Conservation (phyloP, 2,113 vertebrate genomes). For the Lepidothrix coronata region DNA sequence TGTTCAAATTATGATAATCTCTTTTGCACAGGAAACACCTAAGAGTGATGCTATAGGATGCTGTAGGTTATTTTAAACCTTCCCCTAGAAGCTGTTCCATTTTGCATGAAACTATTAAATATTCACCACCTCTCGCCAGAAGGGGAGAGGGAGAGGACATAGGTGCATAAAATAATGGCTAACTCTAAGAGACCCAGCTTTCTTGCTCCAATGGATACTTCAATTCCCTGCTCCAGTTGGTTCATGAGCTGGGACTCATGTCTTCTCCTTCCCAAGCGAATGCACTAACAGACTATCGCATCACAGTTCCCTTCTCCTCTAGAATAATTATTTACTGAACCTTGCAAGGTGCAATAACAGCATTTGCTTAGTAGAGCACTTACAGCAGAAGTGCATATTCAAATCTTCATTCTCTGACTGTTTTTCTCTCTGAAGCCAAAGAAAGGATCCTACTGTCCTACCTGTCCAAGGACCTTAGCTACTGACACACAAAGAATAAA, state of each 20-base stretch:
- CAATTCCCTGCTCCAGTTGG: slow-evolving; percentile 52
- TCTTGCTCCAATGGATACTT: slow-evolving; percentile 35
- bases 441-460: not conserved
- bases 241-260: not conserved
- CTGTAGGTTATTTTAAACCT: not conserved
- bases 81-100: not conserved
- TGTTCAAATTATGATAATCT: not conserved
- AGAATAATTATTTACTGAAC: not conserved
- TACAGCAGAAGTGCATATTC: not conserved
- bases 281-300: not conserved
- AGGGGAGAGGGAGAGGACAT: not conserved
- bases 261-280: not conserved
- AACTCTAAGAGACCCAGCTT: not conserved
- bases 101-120: slow-evolving; percentile 45
- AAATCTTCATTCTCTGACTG: not conserved
- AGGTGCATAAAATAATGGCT: not conserved
- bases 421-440: not conserved
- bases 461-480: not conserved
- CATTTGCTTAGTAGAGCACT: not conserved
- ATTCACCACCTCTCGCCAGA: slow-evolving; percentile 8
- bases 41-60: not conserved
- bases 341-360: not conserved
- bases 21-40: not conserved
- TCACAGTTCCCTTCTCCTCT: not conserved
- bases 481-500: not conserved